Conservation (phyloP, 2,113 vertebrate genomes). For the Equus quagga region DNA sequence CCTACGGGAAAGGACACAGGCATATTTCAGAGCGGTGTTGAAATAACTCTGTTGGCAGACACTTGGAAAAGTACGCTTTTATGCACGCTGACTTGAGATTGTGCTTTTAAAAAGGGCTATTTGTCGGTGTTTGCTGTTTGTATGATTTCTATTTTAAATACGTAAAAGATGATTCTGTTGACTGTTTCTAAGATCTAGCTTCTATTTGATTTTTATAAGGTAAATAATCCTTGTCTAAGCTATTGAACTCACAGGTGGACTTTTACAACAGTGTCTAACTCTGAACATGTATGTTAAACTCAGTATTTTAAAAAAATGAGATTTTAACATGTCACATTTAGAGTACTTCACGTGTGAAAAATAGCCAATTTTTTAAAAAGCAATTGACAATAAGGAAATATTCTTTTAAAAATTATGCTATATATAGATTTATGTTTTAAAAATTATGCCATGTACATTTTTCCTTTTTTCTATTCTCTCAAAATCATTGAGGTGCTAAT, state of each 20-base stretch:
- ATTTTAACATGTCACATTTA: background rate
- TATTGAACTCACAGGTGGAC: background rate
- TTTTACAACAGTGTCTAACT: background rate
- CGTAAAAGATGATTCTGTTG: background rate
- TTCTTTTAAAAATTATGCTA: background rate
- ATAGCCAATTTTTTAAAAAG: background rate
- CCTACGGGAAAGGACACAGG: background rate
- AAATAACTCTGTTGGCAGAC: constrained; percentile 37
- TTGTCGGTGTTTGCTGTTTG: background rate
- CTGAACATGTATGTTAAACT: background rate
- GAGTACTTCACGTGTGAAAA: constrained; percentile 9
- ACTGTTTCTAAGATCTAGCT: background rate
- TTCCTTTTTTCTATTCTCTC: background rate
- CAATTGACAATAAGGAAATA: background rate
- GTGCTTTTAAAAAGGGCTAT: background rate
- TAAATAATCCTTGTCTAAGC: background rate
- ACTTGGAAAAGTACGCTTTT: constrained; percentile 38
- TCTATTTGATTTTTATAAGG: constrained; percentile 9
- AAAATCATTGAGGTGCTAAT: background rate
- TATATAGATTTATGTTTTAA: background rate
- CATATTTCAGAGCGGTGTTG: background rate
- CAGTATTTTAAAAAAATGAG: background rate
- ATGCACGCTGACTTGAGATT: background rate
- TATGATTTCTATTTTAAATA: constrained; percentile 12
- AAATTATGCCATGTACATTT: background rate